Conservation (phyloP, 2,113 vertebrate species). For the Panurus biarmicus region DNA sequence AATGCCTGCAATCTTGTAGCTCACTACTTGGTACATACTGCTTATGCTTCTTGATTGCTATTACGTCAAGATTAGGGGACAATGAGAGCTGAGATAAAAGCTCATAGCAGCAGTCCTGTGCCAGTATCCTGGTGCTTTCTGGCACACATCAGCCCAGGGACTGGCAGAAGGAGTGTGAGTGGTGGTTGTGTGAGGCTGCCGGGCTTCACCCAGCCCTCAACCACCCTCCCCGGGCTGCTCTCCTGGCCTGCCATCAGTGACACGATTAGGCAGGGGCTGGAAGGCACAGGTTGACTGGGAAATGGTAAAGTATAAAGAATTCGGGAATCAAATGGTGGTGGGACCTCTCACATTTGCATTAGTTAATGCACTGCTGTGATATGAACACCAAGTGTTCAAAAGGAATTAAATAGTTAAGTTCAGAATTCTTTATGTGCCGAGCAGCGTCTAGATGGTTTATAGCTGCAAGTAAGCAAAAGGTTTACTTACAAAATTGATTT, state of each 20-base stretch:
- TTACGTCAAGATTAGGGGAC: neutral
- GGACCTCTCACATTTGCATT: neutral
- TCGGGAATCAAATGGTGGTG: neutral
- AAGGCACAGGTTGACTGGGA: neutral
- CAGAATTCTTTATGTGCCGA: neutral
- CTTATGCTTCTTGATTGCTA: neutral
- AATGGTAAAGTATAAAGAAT: neutral
- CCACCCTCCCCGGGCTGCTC: neutral
- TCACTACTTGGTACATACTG: neutral
- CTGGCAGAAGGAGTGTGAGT: neutral
- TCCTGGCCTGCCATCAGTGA: neutral
- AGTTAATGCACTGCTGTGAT: neutral
- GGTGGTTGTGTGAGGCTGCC: neutral
- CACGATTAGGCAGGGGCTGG: neutral
- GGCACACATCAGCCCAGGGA: rapidly evolving
- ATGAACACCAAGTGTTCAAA: neutral
- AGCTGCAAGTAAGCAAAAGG: neutral
- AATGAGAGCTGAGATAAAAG: neutral
- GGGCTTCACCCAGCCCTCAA: neutral
- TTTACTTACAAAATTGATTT: constrained; percentile 11
- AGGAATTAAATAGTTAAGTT: constrained; percentile 17
- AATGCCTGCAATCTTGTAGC: neutral
- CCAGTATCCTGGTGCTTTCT: neutral
- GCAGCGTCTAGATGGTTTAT: neutral
- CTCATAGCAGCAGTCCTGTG: neutral